Conservation (phyloP, 2,888 invertebrate genomes). For the Thalpophila matura region DNA sequence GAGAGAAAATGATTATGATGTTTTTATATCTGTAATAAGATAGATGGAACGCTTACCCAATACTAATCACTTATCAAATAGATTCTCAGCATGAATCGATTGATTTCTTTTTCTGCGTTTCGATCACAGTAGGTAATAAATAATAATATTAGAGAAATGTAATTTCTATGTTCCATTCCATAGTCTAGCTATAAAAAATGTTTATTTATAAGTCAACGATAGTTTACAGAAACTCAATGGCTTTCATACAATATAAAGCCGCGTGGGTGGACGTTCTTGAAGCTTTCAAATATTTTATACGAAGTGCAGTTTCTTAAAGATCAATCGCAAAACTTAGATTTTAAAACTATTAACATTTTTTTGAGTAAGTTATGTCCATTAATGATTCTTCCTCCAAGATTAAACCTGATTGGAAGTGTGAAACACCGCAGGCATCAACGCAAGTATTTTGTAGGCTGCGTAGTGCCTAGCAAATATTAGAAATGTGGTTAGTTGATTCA, state of each 20-base stretch:
- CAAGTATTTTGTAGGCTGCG: constrained; percentile 18
- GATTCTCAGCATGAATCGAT: not conserved
- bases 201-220: constrained; percentile 36
- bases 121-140: too few relatives aligned
- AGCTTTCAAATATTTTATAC: constrained; percentile 38
- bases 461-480: too few relatives aligned
- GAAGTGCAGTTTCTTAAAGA: constrained; percentile 30
- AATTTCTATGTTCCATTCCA: constrained; percentile 26
- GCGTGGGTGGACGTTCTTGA: constrained; percentile 47
- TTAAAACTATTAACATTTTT: constrained; percentile 5
- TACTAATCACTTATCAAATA: constrained; percentile 1
- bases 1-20: constrained; percentile 10
- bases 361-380: constrained; percentile 2
- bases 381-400: too few relatives aligned
- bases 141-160: constrained; percentile 23
- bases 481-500: constrained; percentile 44
- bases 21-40: constrained; percentile 6
- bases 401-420: constrained; percentile 25
- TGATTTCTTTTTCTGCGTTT: not conserved
- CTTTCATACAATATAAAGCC: constrained; percentile 25
- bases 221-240: constrained; percentile 41
- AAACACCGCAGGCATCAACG: constrained; percentile 22
- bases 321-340: constrained; percentile 2
- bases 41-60: constrained; percentile 11
- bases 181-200: constrained; percentile 23